These are phyloP conservation scores for Protosalanx chinensis DNA, from an alignment of 2,797 vertebrate species.

Conservation along the genomic window DNA sequence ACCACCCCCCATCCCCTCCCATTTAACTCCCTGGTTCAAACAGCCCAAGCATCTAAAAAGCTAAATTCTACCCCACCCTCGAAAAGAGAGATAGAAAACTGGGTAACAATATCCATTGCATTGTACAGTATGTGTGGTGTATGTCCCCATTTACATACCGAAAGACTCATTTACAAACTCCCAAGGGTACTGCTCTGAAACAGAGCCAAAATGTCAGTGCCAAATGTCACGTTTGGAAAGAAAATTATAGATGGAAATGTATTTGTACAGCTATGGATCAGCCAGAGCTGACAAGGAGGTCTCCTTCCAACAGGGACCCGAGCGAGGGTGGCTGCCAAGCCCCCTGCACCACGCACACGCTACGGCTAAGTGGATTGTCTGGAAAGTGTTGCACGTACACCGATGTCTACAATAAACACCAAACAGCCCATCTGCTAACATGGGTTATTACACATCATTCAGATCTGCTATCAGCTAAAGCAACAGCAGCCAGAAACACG, in stretches of 20 bases:
- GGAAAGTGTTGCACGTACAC: slow-evolving; percentile 49
- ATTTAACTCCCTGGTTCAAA: slow-evolving; percentile 38
- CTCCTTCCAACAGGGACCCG: background rate
- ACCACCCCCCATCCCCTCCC: slow-evolving; percentile 18
- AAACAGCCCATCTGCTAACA: slow-evolving; percentile 45
- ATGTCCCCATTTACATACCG: background rate
- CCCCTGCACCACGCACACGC: slow-evolving; percentile 12
- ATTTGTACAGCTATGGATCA: slow-evolving; percentile 25
- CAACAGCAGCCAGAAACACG: too few relatives aligned
- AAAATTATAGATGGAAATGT: slow-evolving; percentile 9
- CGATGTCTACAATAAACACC: slow-evolving; percentile 45
- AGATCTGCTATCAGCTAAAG: background rate
- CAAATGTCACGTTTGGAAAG: background rate
- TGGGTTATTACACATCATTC: background rate
- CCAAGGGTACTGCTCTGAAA: slow-evolving; percentile 12
- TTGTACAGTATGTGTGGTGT: too few relatives aligned
- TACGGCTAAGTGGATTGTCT: slow-evolving; percentile 51
- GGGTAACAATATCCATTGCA: too few relatives aligned
- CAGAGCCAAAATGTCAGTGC: slow-evolving; percentile 1
- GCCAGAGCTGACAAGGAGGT: slow-evolving; percentile 18
- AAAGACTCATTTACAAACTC: slow-evolving; percentile 11
- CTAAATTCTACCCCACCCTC: too few relatives aligned
- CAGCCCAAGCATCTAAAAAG: slow-evolving; percentile 12
- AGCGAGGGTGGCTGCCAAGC: slow-evolving; percentile 35
- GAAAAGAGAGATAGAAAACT: background rate